Percentiles rank a stretch among this genome's conserved stretches.
Evolutionary conservation across 1,140 invertebrate species (phyloP).

Genomic region (Bombus fervidus): DNA sequence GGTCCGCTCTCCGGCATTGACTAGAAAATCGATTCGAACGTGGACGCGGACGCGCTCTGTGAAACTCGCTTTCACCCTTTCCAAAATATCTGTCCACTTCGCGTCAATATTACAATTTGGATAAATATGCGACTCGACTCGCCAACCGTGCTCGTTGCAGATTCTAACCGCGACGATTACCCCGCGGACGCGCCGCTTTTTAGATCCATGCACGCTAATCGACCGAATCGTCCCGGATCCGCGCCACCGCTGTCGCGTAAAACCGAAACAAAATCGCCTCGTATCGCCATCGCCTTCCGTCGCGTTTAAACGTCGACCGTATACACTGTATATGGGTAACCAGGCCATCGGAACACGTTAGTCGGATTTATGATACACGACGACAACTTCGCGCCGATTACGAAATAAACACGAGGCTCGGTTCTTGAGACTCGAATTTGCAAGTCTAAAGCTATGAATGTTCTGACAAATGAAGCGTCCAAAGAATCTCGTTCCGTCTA

Average conservation of each 20-base stretch:
- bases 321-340: background rate
- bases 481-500: background rate
- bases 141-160: background rate
- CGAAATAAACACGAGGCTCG: background rate
- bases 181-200: background rate
- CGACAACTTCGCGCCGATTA: background rate
- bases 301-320: background rate
- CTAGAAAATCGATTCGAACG: slow-evolving; percentile 46
- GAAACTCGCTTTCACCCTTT: slow-evolving; percentile 40
- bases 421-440: background rate
- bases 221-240: background rate
- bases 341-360: background rate
- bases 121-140: slow-evolving; percentile 28
- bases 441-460: background rate
- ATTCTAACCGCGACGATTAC: background rate
- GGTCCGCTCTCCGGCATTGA: slow-evolving; percentile 34
- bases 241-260: background rate
- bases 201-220: slow-evolving; percentile 10
- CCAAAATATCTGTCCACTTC: slow-evolving; percentile 30
- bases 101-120: slow-evolving; percentile 44
- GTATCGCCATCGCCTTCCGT: background rate
- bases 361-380: background rate
- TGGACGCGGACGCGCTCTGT: slow-evolving; percentile 16
- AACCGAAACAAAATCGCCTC: background rate
- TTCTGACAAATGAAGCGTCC: background rate